Evolutionary conservation across 2,113 vertebrate genomes (phyloP).

Genomic region (Percina caprodes): DNA sequence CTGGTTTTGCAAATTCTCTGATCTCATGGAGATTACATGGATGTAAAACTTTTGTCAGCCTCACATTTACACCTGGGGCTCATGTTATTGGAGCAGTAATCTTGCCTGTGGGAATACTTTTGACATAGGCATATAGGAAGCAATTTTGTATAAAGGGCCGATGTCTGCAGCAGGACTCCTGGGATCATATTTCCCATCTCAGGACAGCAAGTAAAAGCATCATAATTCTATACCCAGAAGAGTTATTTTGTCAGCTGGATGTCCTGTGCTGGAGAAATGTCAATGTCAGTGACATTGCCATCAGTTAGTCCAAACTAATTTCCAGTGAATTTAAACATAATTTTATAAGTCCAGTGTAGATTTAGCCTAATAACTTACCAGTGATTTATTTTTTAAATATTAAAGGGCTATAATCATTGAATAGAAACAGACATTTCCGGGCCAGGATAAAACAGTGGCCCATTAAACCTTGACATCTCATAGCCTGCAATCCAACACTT

Average conservation of each 20-base stretch:
- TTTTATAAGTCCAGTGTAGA: background rate
- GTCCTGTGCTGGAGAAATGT: background rate
- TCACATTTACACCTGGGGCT: conserved; percentile 3
- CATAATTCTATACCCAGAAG: background rate
- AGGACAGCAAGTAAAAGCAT: conserved; percentile 12
- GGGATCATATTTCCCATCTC: conserved; percentile 35
- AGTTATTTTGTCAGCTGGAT: background rate
- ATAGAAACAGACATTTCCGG: background rate
- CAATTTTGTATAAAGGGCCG: conserved; percentile 33
- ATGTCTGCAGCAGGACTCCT: conserved; percentile 23
- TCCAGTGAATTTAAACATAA: conserved; percentile 6
- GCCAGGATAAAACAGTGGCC: background rate
- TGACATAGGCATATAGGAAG: background rate
- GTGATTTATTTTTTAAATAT: background rate
- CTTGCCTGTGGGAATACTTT: conserved; percentile 13
- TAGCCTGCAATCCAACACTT: background rate
- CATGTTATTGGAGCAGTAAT: background rate
- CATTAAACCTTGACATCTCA: background rate
- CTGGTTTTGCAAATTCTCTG: background rate
- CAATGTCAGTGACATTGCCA: too few species aligned
- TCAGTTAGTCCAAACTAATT: background rate
- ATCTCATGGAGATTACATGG: background rate
- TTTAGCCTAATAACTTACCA: background rate
- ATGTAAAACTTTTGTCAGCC: background rate
- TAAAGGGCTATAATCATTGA: background rate